These are phyloP conservation scores for Megalonaias nervosa DNA, from an alignment of 1,140 invertebrate species.

Conservation along the genomic window DNA sequence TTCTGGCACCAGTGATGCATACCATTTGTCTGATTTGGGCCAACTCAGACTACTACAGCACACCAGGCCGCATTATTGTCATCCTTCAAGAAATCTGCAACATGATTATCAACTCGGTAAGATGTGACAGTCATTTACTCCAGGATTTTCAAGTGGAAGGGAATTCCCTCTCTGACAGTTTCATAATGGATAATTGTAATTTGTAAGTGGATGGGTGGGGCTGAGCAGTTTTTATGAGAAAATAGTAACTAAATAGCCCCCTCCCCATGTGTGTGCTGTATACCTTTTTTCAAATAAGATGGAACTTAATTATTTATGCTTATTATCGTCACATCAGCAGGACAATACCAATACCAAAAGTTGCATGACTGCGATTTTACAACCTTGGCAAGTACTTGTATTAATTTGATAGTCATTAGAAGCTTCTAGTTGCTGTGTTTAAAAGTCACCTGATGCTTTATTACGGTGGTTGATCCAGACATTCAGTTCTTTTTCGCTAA, in stretches of 20 bases:
- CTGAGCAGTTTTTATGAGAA: not conserved
- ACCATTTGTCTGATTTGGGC: constrained; percentile 90
- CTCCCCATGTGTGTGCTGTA: not conserved
- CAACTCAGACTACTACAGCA: constrained; percentile 90
- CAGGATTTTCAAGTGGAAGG: too few species aligned
- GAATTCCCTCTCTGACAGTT: not conserved
- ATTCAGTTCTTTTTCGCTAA: too few species aligned
- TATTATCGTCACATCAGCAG: too few species aligned
- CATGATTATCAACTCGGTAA: constrained; percentile 81
- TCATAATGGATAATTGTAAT: not conserved
- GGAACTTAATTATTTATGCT: not conserved
- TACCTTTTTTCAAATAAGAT: not conserved
- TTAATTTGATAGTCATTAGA: too few species aligned
- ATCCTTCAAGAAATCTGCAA: constrained; percentile 91
- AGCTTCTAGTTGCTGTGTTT: too few species aligned
- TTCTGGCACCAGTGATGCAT: constrained; percentile 78
- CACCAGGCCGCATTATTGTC: constrained; percentile 88
- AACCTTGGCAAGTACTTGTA: too few species aligned
- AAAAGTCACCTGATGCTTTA: too few species aligned
- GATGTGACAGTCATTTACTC: not conserved
- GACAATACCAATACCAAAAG: too few species aligned
- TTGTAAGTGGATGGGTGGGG: not conserved
- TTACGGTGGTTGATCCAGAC: too few species aligned
- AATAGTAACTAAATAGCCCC: not conserved
- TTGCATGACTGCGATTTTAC: too few species aligned